These are phyloP conservation scores for Podarcis siculus DNA, from an alignment of 2,797 vertebrate genomes.

Conservation along the genomic window DNA sequence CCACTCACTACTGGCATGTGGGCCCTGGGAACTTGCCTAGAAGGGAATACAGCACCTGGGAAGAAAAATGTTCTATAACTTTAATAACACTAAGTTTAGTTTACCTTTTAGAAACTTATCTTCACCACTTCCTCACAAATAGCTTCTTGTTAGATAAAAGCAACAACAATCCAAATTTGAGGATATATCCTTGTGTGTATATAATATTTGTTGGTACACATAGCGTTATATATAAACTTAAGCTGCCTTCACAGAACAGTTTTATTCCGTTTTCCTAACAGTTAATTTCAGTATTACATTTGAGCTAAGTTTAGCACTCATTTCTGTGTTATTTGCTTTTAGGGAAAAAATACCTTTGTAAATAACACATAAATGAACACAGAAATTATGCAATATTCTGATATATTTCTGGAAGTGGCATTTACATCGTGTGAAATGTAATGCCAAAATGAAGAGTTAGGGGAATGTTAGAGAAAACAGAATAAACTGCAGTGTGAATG, in stretches of 20 bases:
- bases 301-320: too few relatives aligned
- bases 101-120: background rate
- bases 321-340: too few relatives aligned
- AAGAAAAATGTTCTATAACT: too few relatives aligned
- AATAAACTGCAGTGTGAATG: background rate
- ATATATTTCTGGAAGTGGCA: too few relatives aligned
- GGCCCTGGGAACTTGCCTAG: background rate
- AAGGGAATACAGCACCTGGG: too few relatives aligned
- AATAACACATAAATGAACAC: too few relatives aligned
- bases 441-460: too few relatives aligned
- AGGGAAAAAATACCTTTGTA: too few relatives aligned
- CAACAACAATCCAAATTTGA: background rate
- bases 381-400: too few relatives aligned
- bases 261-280: too few relatives aligned
- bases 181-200: conserved; percentile 5
- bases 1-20: background rate
- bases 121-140: background rate
- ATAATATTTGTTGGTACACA: background rate
- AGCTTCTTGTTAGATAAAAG: background rate
- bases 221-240: background rate
- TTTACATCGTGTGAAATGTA: too few relatives aligned
- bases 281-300: too few relatives aligned
- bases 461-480: background rate
- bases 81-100: background rate
- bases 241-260: background rate